A percentile compares a stretch with the other conserved stretches of the same genome.
phyloP scores from a whole-genome alignment of 2,797 vertebrate species.

The Poeciliopsis gracilis region DNA sequence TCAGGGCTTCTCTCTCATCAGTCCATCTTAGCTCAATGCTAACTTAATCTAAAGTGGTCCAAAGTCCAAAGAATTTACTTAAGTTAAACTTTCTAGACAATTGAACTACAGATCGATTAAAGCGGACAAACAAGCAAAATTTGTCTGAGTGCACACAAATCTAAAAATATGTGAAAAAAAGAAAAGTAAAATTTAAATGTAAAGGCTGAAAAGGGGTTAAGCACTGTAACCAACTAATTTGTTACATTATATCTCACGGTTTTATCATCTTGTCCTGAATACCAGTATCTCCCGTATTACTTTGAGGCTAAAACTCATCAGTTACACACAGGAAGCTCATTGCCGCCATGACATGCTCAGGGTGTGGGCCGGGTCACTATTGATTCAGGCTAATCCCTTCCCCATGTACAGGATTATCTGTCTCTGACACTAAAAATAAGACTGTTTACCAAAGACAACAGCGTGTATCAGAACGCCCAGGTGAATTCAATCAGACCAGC shows the following conservation, averaged over 20 bases:
- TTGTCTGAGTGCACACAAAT: background rate
- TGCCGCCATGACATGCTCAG: constrained; percentile 23
- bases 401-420: constrained; percentile 61
- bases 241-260: constrained; percentile 18
- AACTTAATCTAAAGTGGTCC: background rate
- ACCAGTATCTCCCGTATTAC: constrained; percentile 27
- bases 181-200: background rate
- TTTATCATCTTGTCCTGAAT: constrained; percentile 22
- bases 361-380: constrained; percentile 53
- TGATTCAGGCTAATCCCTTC: constrained; percentile 65
- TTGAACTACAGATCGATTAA: no score
- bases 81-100: no score
- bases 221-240: constrained; percentile 14
- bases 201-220: background rate
- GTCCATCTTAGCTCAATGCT: background rate
- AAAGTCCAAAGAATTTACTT: no score
- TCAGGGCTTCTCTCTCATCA: background rate
- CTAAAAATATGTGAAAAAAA: background rate
- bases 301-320: constrained; percentile 28
- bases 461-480: constrained; percentile 36
- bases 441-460: constrained; percentile 61
- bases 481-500: constrained; percentile 46
- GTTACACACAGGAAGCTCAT: constrained; percentile 17
- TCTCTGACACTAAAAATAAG: constrained; percentile 49
- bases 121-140: no score